Conservation (phyloP, 2,888 invertebrate species). For the Griposia aprilina region DNA sequence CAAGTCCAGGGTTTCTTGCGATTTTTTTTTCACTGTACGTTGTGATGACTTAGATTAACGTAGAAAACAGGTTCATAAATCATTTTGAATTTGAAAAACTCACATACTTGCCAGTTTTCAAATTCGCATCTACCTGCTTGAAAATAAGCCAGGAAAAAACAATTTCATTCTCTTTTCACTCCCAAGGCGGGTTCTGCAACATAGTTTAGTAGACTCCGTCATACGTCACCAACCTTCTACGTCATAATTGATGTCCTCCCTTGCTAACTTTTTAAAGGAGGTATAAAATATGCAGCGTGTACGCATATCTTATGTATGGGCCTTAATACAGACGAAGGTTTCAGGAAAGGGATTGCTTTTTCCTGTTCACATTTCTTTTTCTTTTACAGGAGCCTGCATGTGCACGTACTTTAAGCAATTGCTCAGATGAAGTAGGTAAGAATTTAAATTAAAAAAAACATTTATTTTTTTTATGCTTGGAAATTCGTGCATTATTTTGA, state of each 20-base stretch:
- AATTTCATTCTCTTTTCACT: slow-evolving; percentile 36
- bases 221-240: slow-evolving; percentile 47
- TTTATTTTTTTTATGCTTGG: no score
- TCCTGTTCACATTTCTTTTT: slow-evolving; percentile 2
- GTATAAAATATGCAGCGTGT: slow-evolving; percentile 50
- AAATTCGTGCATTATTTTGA: neutral
- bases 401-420: neutral
- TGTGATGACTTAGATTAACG: neutral
- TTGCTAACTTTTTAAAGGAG: slow-evolving; percentile 35
- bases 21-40: neutral
- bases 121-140: neutral
- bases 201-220: slow-evolving; percentile 35
- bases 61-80: neutral
- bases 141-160: slow-evolving; percentile 1
- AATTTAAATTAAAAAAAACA: neutral
- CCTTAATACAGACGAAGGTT: slow-evolving; percentile 27
- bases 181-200: slow-evolving; percentile 31
- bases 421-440: neutral
- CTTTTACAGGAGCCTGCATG: neutral
- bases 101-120: neutral
- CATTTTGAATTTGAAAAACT: neutral
- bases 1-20: neutral
- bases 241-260: slow-evolving; percentile 42
- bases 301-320: slow-evolving; percentile 23
- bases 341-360: slow-evolving; percentile 5